These are phyloP conservation scores for Sitta europaea DNA, from an alignment of 2,113 vertebrate genomes.

Conservation along the genomic window DNA sequence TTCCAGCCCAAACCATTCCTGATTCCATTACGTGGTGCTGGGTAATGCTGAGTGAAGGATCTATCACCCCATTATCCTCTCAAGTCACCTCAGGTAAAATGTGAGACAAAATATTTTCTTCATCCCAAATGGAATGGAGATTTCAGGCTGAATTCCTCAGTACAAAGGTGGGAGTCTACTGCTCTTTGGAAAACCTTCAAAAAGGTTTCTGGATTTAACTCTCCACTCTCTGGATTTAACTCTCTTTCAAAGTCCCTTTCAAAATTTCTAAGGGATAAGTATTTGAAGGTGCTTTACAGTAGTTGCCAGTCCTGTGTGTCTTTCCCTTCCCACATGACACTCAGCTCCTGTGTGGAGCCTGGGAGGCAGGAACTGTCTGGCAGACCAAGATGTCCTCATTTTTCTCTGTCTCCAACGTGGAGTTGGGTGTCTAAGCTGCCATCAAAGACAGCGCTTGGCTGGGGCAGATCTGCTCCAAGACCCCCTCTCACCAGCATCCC, in stretches of 20 bases:
- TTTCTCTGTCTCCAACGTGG: fast-evolving
- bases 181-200: background rate
- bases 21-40: background rate
- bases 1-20: background rate
- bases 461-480: background rate
- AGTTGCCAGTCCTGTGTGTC: background rate
- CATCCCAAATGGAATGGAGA: background rate
- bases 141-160: background rate
- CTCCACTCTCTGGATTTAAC: background rate
- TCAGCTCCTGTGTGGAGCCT: background rate
- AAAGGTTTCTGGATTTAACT: too few relatives aligned
- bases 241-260: background rate
- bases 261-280: background rate
- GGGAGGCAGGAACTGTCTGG: background rate
- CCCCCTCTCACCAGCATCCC: fast-evolving
- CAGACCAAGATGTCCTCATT: background rate
- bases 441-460: background rate
- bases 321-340: background rate
- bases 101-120: background rate
- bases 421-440: background rate
- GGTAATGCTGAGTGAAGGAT: background rate
- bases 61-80: fast-evolving
- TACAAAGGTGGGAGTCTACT: background rate
- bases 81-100: background rate
- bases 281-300: background rate